Percentiles rank a stretch among this genome's conserved stretches.
Evolutionary conservation across 2,797 vertebrate species (phyloP).

Genomic region (Gadopsis marmoratus): DNA sequence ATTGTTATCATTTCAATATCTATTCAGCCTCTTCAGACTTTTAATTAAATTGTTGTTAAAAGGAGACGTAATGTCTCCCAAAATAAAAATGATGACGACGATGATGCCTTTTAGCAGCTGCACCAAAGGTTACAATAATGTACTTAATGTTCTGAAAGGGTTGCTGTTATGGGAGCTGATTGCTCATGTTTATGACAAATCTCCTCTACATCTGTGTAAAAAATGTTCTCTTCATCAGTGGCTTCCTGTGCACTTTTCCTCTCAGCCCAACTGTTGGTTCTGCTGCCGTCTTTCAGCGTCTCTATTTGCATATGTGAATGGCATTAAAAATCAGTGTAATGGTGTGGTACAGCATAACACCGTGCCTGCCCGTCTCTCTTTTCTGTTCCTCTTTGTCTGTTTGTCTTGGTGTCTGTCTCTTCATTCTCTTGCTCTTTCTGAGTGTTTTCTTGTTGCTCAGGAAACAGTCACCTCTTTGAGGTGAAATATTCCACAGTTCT

Average conservation of each 20-base stretch:
- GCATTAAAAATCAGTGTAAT: constrained; percentile 21
- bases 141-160: neutral
- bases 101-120: constrained; percentile 1
- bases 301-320: constrained; percentile 19
- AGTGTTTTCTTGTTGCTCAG: constrained; percentile 61
- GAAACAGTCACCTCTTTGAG: constrained; percentile 63
- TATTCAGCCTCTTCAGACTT: neutral
- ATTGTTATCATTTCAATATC: constrained; percentile 19
- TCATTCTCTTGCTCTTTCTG: constrained; percentile 25
- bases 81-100: neutral
- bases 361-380: constrained; percentile 4
- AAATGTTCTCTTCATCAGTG: neutral
- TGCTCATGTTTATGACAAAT: constrained; percentile 10
- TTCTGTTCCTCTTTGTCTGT: constrained; percentile 31
- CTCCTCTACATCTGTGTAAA: neutral
- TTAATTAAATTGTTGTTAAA: constrained; percentile 9
- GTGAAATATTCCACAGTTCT: constrained; percentile 64
- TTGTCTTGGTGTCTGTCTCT: constrained; percentile 22
- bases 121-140: neutral
- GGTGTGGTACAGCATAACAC: constrained; percentile 1
- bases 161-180: neutral
- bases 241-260: constrained; percentile 8
- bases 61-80: neutral
- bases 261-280: neutral
- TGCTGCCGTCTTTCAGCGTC: neutral